Base-by-base conservation (phyloP, 2,113 vertebrate genomes). In the Acrocephalus kingi region DNA sequence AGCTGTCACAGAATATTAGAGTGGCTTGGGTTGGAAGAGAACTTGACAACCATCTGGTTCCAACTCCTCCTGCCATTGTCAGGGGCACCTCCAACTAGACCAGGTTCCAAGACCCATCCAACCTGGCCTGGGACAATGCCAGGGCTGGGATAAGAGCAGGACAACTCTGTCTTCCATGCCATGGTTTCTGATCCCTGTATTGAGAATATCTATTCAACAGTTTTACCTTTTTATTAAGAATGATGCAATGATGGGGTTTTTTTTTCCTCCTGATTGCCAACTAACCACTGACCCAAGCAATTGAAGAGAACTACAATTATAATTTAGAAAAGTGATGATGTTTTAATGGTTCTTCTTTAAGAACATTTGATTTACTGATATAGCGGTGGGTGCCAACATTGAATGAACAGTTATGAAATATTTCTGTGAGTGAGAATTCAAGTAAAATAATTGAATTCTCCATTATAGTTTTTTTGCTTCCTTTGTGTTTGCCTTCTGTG, bases 401-500 rank as follows among this genome's bases (percentile, higher is more conserved):
- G 43, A 95, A 71, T 30, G 55, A 89, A 46, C 49, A 43, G 15
- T 84, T 59, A 39, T 1, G 2, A 90, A 84, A 80, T 68, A 82
- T 84, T 78, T 87, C 67, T 83, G 21, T 51, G 52, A 18, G 6
- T 62, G 91, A 35, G 58, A 41, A 62, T 71, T 89, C 46, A 66
- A 49, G 51, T 66, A 81, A 90, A 96, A 91, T 91, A 94, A 90
- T 85, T 95, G 11, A 91, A 88, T 91, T 88, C 67, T 66, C 35
- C 3, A 4, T 63, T 63, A 46, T 24, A 71, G 7, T 3, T 77
- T 94, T 94, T 93, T 96, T 85, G 30, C 31, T 90, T 73, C 24
- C 17, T 91, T 73, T 63, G 16, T 94, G 51, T 96, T 93, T 96
- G 67, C 12, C 28, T 95, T 95, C 63, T 49, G n/a, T 92, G 64